A percentile compares a stretch with the other conserved stretches of the same genome.
Evolutionary conservation across 2,113 vertebrate genomes (phyloP).

Genomic region (Hydrochoerus hydrochaeris): DNA sequence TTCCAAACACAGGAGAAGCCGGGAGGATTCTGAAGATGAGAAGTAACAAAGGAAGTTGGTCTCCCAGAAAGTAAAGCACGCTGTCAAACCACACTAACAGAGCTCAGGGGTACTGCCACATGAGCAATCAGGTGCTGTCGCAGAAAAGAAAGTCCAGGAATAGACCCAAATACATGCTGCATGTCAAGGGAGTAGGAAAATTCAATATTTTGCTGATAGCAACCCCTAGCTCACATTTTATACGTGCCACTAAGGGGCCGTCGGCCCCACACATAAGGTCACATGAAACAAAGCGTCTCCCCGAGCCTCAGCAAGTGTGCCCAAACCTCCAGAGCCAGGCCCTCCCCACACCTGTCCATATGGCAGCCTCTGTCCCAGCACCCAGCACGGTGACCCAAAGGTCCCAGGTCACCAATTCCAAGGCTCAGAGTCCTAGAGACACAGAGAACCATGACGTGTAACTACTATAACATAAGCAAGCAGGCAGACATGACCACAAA

Average conservation of each 20-base stretch:
- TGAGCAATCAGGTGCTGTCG: not conserved
- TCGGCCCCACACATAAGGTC: not conserved
- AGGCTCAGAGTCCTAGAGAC: not conserved
- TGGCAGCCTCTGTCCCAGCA: not conserved
- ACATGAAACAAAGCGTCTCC: not conserved
- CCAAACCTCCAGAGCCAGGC: not conserved
- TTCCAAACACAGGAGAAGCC: not conserved
- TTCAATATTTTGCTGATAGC: not conserved
- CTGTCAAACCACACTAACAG: not conserved
- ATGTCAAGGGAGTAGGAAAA: not conserved
- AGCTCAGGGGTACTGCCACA: not conserved
- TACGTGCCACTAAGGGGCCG: not conserved
- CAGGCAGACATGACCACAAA: not conserved
- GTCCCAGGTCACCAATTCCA: not conserved
- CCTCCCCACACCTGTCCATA: not conserved
- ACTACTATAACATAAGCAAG: fast-evolving
- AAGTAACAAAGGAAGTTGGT: not conserved
- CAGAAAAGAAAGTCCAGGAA: not conserved
- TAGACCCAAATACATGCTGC: not conserved
- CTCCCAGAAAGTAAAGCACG: not conserved
- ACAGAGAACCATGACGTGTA: not conserved
- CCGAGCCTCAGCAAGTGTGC: not conserved
- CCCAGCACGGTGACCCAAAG: not conserved
- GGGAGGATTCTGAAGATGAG: not conserved
- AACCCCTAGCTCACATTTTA: not conserved